Percentiles rank a stretch among this genome's conserved stretches.
phyloP scores from a whole-genome alignment of 1,140 invertebrate species.

The Papilio glaucus region DNA sequence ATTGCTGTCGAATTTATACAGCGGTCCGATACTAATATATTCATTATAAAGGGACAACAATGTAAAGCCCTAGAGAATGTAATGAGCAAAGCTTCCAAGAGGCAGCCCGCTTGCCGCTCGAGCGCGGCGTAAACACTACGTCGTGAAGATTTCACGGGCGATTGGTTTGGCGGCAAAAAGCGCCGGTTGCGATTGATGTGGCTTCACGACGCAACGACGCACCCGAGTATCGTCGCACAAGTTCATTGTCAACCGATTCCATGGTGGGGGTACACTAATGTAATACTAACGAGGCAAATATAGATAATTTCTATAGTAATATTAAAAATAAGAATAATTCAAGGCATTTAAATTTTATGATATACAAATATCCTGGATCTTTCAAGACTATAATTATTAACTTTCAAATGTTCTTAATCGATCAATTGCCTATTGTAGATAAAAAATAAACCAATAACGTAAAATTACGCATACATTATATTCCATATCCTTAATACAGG shows the following conservation, averaged over 20 bases:
- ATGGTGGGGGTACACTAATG: not conserved
- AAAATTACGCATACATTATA: not conserved
- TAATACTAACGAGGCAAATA: too few species aligned
- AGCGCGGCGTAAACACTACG: conserved; percentile 43
- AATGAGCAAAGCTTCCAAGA: conserved; percentile 13
- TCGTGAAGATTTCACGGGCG: conserved; percentile 54
- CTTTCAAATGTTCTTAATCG: too few species aligned
- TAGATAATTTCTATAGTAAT: too few species aligned
- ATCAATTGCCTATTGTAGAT: too few species aligned
- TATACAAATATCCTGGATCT: too few species aligned
- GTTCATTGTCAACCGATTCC: conserved; percentile 25
- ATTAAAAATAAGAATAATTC: too few species aligned
- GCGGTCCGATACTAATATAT: too few species aligned
- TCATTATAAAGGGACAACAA: too few species aligned
- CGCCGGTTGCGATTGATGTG: conserved; percentile 48
- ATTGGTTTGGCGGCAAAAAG: conserved; percentile 55
- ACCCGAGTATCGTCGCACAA: conserved; percentile 20
- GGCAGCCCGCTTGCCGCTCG: conserved; percentile 36
- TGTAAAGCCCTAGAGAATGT: not conserved
- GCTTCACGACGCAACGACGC: conserved; percentile 20
- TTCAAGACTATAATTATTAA: too few species aligned
- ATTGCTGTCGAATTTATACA: too few species aligned
- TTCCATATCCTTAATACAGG: conserved; percentile 18
- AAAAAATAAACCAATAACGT: not conserved
- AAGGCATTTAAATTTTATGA: too few species aligned